phyloP scores from a whole-genome alignment of 2,113 vertebrate genomes.

The Pangasianodon hypophthalmus region DNA sequence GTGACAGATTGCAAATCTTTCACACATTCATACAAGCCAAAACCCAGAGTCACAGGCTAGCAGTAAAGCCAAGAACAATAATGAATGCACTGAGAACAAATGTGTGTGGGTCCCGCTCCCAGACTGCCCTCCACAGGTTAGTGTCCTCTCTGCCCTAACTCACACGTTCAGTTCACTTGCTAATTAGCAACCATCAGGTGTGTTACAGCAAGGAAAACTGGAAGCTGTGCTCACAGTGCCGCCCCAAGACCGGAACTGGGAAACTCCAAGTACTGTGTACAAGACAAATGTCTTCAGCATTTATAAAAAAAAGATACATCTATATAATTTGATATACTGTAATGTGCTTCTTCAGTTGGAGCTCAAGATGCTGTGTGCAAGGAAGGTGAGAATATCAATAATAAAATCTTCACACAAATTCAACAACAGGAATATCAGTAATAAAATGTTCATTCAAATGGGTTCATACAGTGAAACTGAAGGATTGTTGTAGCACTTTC shows the following conservation, averaged over 20 bases:
- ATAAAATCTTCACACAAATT: too few species aligned
- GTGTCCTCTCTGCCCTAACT: neutral
- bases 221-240: neutral
- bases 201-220: neutral
- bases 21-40: conserved; percentile 12
- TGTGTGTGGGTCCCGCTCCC: neutral
- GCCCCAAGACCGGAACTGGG: neutral
- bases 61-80: conserved; percentile 21
- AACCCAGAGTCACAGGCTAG: neutral
- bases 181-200: conserved; percentile 1
- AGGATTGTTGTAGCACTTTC: neutral
- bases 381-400: too few species aligned
- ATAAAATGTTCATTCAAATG: too few species aligned
- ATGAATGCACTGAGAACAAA: conserved; percentile 1
- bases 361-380: neutral
- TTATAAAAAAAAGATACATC: neutral
- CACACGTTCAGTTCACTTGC: neutral
- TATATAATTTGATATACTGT: too few species aligned
- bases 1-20: conserved; percentile 36
- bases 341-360: too few species aligned
- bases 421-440: too few species aligned
- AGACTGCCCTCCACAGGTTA: conserved; percentile 19
- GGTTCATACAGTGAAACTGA: neutral
- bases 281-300: neutral
- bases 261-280: neutral